A percentile compares a stretch with the other conserved stretches of the same genome.
These are phyloP conservation scores for Telmatochromis brachygnathus DNA, from an alignment of 2,113 vertebrate genomes.

Conservation along the genomic window DNA sequence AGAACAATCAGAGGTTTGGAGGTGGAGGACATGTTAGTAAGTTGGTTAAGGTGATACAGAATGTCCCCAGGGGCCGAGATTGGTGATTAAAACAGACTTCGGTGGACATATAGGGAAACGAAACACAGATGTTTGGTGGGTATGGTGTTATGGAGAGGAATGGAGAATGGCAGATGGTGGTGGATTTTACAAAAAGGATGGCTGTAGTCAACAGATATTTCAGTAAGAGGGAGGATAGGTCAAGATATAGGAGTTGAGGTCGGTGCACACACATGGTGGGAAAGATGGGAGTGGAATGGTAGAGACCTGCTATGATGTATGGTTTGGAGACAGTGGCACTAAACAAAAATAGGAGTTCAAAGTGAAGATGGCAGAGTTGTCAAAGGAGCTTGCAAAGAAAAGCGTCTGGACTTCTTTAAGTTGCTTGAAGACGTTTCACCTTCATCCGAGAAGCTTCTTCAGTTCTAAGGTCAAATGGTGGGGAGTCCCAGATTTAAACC, in stretches of 20 bases:
- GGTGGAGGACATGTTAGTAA: background rate
- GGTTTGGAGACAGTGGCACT: background rate
- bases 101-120: background rate
- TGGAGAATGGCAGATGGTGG: background rate
- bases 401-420: too few species aligned
- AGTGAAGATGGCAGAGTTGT: background rate
- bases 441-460: too few species aligned
- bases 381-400: too few species aligned
- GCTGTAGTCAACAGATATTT: background rate
- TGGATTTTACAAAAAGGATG: background rate
- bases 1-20: background rate
- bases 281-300: background rate
- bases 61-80: background rate
- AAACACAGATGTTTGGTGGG: background rate
- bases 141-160: background rate
- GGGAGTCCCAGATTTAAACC: too few species aligned
- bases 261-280: background rate
- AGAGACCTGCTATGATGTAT: background rate
- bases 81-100: background rate
- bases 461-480: too few species aligned
- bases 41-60: background rate
- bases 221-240: background rate
- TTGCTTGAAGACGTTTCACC: too few species aligned
- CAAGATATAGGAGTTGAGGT: background rate
- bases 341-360: background rate